These are phyloP conservation scores for Urocynchramus pylzowi DNA, from an alignment of 2,113 vertebrate species.

Conservation along the genomic window DNA sequence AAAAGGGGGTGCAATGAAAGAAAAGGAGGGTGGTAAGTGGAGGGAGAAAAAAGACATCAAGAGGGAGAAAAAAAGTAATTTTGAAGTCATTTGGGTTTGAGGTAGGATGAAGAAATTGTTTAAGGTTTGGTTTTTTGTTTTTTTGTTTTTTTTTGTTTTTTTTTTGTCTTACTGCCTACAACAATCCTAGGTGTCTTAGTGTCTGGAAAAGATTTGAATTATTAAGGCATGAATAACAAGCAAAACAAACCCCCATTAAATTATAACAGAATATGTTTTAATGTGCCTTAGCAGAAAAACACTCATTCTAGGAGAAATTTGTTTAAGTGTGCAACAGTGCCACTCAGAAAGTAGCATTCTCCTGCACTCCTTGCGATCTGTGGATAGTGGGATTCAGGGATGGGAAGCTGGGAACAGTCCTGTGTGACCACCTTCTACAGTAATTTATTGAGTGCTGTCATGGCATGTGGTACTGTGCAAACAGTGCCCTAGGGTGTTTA, in stretches of 20 bases:
- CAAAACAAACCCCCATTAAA: neutral
- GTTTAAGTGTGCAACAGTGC: neutral
- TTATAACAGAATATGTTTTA: neutral
- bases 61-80: neutral
- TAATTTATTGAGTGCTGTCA: conserved; percentile 48
- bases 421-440: neutral
- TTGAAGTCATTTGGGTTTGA: neutral
- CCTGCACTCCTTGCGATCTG: neutral
- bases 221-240: neutral
- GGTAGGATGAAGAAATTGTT: neutral
- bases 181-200: neutral
- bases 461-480: conserved; percentile 12
- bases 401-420: neutral
- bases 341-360: neutral
- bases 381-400: neutral
- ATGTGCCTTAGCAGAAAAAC: neutral
- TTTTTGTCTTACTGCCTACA: neutral
- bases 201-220: neutral
- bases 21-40: neutral
- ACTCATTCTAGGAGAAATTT: neutral
- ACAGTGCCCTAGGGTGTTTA: conserved; percentile 28
- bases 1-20: neutral
- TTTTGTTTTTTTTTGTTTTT: neutral
- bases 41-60: neutral
- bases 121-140: neutral